Evolutionary conservation across 2,888 invertebrate genomes (phyloP).

Genomic region (Dryobota labecula): DNA sequence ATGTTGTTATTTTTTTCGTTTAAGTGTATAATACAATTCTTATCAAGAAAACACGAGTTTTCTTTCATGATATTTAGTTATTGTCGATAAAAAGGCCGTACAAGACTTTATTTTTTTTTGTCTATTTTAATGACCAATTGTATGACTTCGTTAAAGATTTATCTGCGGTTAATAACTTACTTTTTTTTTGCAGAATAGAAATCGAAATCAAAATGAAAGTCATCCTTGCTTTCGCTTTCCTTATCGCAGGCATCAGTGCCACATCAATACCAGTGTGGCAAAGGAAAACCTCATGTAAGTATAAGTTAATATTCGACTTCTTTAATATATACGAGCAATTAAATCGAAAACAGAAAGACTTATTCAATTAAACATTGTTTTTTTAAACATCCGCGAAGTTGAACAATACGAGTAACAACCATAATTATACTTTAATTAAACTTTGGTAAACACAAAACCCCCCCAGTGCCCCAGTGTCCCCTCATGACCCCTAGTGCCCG

Average conservation of each 20-base stretch:
- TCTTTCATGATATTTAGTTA: not conserved
- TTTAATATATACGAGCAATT: not conserved
- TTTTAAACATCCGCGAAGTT: not conserved
- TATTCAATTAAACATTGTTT: not conserved
- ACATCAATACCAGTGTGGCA: not conserved
- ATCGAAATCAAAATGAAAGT: constrained; percentile 71
- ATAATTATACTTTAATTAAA: not conserved
- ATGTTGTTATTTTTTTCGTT: not conserved
- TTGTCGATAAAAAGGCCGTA: not conserved
- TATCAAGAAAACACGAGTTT: not conserved
- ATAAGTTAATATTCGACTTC: not conserved
- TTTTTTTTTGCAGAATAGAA: constrained; percentile 1
- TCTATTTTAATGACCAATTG: not conserved
- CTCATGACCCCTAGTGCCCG: too few species aligned
- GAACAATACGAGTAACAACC: not conserved
- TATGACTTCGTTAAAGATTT: not conserved
- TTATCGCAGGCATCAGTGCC: constrained; percentile 72
- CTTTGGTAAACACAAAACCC: not conserved
- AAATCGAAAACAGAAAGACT: too few species aligned
- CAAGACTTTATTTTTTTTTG: not conserved
- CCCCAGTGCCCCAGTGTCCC: too few species aligned
- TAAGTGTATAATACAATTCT: not conserved
- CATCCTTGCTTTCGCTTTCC: constrained; percentile 68
- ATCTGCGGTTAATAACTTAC: not conserved
- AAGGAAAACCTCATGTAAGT: constrained; percentile 36